phyloP scores from a whole-genome alignment of 2,888 invertebrate genomes.

The Tinea pellionella region DNA sequence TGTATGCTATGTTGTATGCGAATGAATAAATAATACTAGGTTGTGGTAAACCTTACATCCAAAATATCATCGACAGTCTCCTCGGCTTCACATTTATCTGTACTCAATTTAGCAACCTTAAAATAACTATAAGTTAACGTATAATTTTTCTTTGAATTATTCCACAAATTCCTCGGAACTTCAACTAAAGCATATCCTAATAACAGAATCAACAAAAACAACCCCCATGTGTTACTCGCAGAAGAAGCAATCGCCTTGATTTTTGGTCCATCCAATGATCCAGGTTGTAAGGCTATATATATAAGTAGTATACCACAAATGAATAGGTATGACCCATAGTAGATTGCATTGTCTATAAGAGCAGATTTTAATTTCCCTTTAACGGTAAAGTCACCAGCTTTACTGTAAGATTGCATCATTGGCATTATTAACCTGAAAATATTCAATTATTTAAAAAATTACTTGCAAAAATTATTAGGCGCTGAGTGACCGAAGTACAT shows the following conservation, averaged over 20 bases:
- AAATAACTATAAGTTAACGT: constrained; percentile 90
- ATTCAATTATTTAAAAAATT: too few species aligned
- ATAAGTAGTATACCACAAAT: constrained; percentile 95
- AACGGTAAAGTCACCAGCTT: constrained; percentile 97
- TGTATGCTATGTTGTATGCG: too few species aligned
- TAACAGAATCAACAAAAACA: constrained; percentile 92
- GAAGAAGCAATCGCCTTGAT: constrained; percentile 97
- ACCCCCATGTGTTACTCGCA: constrained; percentile 99
- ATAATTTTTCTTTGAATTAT: constrained; percentile 86
- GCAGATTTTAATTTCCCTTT: constrained; percentile 95
- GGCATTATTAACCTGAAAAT: constrained; percentile 92
- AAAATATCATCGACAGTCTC: constrained; percentile 95
- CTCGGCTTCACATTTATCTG: constrained; percentile 97
- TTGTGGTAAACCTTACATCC: constrained; percentile 79
- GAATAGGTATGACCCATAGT: constrained; percentile 95
- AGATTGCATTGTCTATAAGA: constrained; percentile 95
- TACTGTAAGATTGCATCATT: constrained; percentile 98
- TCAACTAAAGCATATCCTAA: constrained; percentile 96
- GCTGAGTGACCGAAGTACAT: too few species aligned
- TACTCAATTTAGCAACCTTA: constrained; percentile 92
- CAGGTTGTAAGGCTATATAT: constrained; percentile 91
- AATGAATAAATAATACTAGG: too few species aligned
- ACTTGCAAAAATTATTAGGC: too few species aligned
- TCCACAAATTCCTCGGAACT: constrained; percentile 92
- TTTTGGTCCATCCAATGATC: constrained; percentile 89